Percentiles rank a stretch among this genome's conserved stretches.
These are phyloP conservation scores for Cataglyphis hispanica DNA, from an alignment of 1,140 invertebrate species.

Conservation along the genomic window DNA sequence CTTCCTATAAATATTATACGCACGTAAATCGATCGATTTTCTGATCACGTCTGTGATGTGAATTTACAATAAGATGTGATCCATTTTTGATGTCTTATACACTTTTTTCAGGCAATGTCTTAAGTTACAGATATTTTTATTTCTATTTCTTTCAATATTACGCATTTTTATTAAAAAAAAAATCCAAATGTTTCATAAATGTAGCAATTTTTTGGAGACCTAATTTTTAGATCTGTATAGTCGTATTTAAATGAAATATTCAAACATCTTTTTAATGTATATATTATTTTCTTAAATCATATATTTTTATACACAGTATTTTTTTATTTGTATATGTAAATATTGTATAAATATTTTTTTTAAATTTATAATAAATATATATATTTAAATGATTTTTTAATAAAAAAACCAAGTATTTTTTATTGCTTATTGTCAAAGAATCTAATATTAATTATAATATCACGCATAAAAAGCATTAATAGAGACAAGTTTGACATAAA, in stretches of 20 bases:
- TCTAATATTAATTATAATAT: background rate
- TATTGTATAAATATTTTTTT: background rate
- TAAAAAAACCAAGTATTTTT: conserved; percentile 6
- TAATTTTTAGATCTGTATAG: background rate
- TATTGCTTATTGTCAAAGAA: background rate
- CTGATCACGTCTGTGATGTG: conserved; percentile 55
- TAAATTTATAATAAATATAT: conserved; percentile 18
- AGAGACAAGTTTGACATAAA: background rate
- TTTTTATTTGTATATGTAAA: background rate
- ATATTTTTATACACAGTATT: background rate
- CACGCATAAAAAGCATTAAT: background rate
- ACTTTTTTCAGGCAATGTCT: conserved; percentile 34
- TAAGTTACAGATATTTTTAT: background rate
- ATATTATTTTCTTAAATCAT: background rate
- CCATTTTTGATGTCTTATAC: conserved; percentile 23
- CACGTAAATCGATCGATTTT: conserved; percentile 39
- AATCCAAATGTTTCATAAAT: background rate
- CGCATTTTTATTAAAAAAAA: background rate
- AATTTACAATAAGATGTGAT: conserved; percentile 38
- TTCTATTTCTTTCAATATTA: background rate
- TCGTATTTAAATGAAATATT: background rate
- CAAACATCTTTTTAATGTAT: background rate
- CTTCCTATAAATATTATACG: conserved; percentile 47
- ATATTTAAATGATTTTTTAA: background rate
- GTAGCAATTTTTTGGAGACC: background rate